Evolutionary conservation across 2,888 invertebrate species (phyloP).

Genomic region (Alentia gelatinosa): DNA sequence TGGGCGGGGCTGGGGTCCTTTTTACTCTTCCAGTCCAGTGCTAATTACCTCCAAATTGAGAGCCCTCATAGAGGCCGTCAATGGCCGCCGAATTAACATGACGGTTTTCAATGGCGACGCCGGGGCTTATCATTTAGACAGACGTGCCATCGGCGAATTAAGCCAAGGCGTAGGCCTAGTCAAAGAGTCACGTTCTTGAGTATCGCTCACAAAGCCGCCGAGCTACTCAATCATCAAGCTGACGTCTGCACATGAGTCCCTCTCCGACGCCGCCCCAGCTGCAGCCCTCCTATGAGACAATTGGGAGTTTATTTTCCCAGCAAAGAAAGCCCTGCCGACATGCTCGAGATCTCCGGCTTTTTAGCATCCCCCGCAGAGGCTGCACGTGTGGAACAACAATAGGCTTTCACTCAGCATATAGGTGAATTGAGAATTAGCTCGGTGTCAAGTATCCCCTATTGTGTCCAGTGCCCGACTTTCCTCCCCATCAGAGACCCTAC

Average conservation of each 20-base stretch:
- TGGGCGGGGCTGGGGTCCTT: neutral
- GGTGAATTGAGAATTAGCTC: no score
- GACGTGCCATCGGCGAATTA: neutral
- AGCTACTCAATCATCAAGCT: neutral
- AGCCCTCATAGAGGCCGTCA: neutral
- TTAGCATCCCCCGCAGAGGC: no score
- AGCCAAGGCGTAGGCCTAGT: neutral
- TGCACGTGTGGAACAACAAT: no score
- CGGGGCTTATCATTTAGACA: neutral
- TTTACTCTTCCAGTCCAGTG: neutral
- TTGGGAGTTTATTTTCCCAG: no score
- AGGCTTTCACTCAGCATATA: no score
- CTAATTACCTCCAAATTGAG: neutral
- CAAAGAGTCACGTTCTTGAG: no score
- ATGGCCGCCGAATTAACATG: neutral
- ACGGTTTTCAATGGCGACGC: neutral
- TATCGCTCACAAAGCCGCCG: neutral
- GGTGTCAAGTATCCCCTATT: no score
- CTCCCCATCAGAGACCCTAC: no score
- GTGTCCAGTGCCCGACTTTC: no score
- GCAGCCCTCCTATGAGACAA: neutral
- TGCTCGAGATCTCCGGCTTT: no score
- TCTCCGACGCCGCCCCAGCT: neutral
- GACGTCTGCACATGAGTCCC: neutral
- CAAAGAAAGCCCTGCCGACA: no score